phyloP scores from a whole-genome alignment of 2,113 vertebrate genomes.

The Aramus guarauna region DNA sequence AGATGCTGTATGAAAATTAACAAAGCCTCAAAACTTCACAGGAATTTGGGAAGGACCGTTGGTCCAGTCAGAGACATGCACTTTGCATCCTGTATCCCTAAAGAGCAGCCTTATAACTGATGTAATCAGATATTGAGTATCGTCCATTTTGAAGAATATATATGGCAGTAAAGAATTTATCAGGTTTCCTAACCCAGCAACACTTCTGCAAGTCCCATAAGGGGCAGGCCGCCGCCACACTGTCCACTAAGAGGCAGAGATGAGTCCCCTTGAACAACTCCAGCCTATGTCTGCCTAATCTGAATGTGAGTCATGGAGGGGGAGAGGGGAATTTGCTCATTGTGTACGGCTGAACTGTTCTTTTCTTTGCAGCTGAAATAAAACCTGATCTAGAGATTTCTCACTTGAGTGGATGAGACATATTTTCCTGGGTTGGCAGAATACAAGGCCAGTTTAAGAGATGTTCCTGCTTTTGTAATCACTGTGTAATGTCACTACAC shows the following conservation, averaged over 20 bases:
- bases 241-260: background rate
- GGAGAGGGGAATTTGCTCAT: background rate
- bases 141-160: background rate
- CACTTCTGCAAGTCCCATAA: background rate
- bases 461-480: background rate
- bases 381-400: background rate
- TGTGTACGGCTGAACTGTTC: background rate
- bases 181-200: background rate
- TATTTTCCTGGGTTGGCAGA: background rate
- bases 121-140: rapidly evolving
- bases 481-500: background rate
- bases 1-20: background rate
- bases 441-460: background rate
- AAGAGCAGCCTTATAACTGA: background rate
- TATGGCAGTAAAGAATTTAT: background rate
- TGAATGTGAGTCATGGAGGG: background rate
- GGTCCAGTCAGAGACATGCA: background rate
- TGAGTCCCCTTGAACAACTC: background rate
- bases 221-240: background rate
- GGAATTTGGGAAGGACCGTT: background rate
- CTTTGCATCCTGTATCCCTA: background rate
- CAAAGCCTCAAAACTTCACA: background rate
- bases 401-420: background rate
- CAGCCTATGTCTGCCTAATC: background rate
- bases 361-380: background rate